Percentiles rank a stretch among this genome's conserved stretches.
Conservation (phyloP, 2,797 vertebrate genomes). For the Cyprinodon diabolis region DNA sequence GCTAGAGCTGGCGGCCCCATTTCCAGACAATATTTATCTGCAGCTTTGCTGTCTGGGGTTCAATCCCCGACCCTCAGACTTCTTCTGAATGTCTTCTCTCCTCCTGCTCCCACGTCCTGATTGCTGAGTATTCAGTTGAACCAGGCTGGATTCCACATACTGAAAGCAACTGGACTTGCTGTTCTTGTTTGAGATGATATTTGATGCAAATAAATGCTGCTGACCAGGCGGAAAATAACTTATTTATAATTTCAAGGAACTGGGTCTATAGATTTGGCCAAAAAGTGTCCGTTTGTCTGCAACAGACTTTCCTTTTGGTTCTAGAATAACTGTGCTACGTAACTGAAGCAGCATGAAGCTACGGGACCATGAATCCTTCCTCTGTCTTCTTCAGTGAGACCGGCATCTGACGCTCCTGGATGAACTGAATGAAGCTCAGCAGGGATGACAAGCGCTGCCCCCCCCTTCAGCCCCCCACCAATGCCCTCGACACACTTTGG, state of each 20-base stretch:
- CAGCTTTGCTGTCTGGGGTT: no score
- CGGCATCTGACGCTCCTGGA: conserved; percentile 67
- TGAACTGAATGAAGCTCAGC: conserved; percentile 66
- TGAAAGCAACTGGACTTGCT: background rate
- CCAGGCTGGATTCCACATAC: background rate
- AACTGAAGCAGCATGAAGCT: conserved; percentile 4
- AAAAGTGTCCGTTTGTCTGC: background rate
- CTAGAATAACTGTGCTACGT: no score
- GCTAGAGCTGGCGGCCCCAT: no score
- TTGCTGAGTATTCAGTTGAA: background rate
- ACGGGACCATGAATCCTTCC: conserved; percentile 22
- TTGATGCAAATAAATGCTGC: background rate
- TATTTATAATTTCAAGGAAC: background rate
- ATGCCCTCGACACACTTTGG: conserved; percentile 73
- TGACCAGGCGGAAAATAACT: background rate
- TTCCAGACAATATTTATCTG: no score
- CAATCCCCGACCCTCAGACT: no score
- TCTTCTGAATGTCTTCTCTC: no score
- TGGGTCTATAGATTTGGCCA: background rate
- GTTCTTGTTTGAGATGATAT: background rate
- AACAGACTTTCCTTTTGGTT: background rate
- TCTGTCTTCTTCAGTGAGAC: conserved; percentile 47
- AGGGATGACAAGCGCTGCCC: conserved; percentile 70
- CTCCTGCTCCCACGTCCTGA: no score
- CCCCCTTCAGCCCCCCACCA: conserved; percentile 59